Percentiles rank a stretch among this genome's conserved stretches.
phyloP scores from a whole-genome alignment of 2,113 vertebrate genomes.

The Leucopternis melanops region DNA sequence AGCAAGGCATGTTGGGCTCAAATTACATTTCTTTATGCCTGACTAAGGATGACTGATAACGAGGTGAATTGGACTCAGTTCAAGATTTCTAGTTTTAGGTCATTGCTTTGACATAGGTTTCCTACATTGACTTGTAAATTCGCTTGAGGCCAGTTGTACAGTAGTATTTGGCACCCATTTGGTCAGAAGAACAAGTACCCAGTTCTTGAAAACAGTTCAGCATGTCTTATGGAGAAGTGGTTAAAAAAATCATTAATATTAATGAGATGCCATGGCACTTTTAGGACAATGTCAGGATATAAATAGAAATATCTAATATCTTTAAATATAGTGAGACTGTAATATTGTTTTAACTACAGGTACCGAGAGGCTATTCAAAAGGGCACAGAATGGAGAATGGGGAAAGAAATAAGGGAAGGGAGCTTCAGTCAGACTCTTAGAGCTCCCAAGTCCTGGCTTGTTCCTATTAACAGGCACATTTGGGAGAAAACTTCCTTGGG shows the following conservation, averaged over 20 bases:
- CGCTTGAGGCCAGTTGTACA: neutral
- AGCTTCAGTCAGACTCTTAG: neutral
- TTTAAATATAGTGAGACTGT: constrained; percentile 2
- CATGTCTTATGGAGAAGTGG: neutral
- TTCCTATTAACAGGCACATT: neutral
- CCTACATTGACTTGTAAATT: neutral
- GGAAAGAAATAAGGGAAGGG: neutral
- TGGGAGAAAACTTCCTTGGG: neutral
- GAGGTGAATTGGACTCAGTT: neutral
- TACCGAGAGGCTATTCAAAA: constrained; percentile 88
- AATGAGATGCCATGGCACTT: no score
- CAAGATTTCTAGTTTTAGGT: neutral
- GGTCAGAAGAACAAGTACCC: neutral
- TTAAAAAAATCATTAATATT: neutral
- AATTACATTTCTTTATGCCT: neutral
- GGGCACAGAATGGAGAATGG: neutral
- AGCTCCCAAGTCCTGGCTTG: neutral
- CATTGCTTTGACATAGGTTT: neutral
- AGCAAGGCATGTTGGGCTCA: neutral
- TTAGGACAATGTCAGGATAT: neutral
- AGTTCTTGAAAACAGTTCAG: neutral
- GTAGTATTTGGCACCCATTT: neutral
- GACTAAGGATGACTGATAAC: neutral
- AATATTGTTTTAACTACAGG: constrained; percentile 68
- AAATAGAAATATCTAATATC: neutral